A percentile compares a stretch with the other conserved stretches of the same genome.
phyloP scores from a whole-genome alignment of 2,113 vertebrate genomes.

The Abramis brama region DNA sequence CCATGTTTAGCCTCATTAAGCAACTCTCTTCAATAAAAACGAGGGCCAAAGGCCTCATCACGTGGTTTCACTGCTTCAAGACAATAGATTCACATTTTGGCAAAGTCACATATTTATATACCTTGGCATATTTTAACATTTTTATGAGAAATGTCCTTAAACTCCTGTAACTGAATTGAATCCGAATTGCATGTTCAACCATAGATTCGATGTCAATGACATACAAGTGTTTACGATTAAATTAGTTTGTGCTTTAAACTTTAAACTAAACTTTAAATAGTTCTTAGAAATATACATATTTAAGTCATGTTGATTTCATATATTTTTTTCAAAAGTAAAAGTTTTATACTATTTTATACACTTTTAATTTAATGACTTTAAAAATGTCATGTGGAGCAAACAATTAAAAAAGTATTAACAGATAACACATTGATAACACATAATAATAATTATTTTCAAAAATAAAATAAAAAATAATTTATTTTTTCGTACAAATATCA shows the following conservation, averaged over 20 bases:
- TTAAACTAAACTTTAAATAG: too few species aligned
- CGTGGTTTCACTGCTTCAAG: slow-evolving; percentile 1
- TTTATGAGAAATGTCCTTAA: slow-evolving; percentile 7
- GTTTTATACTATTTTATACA: not conserved
- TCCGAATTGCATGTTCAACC: not conserved
- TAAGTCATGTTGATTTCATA: not conserved
- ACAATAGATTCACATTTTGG: slow-evolving; percentile 44
- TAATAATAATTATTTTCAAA: not conserved
- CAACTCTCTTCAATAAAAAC: slow-evolving; percentile 44
- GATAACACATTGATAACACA: not conserved
- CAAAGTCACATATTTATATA: slow-evolving; percentile 4
- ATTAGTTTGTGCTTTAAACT: too few species aligned
- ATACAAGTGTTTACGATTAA: not conserved
- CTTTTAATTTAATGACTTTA: not conserved
- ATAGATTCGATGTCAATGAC: not conserved
- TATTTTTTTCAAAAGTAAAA: not conserved
- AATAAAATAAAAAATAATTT: not conserved
- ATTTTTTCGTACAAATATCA: not conserved
- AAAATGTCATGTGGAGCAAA: not conserved
- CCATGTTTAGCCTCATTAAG: slow-evolving; percentile 55
- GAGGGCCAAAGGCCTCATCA: slow-evolving; percentile 47
- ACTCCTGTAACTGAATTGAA: not conserved
- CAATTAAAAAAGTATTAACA: not conserved
- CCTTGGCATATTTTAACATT: not conserved
- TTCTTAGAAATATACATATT: not conserved